A percentile compares a stretch with the other conserved stretches of the same genome.
Conservation (phyloP, 2,113 vertebrate genomes). For the Pollachius pollachius region DNA sequence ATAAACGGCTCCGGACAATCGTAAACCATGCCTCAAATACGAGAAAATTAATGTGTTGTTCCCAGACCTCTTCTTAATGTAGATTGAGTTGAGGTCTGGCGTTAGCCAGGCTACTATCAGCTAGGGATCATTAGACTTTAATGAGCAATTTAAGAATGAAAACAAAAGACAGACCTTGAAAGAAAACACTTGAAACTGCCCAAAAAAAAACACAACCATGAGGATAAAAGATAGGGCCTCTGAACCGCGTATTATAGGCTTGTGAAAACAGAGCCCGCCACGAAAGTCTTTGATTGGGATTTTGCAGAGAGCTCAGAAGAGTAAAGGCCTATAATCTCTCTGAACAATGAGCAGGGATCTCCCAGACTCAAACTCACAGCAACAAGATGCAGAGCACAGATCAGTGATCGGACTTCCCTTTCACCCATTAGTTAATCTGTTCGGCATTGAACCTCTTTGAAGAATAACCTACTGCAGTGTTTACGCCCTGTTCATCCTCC, state of each 20-base stretch:
- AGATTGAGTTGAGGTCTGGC: too few species aligned
- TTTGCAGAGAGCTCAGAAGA: not conserved
- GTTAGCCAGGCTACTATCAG: too few species aligned
- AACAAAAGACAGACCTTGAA: too few species aligned
- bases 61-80: too few species aligned
- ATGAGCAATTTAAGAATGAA: too few species aligned
- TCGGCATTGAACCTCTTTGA: not conserved
- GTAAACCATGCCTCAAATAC: too few species aligned
- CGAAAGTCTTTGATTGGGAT: not conserved
- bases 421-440: not conserved
- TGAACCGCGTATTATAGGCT: not conserved
- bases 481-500: not conserved
- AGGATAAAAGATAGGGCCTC: too few species aligned
- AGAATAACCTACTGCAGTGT: not conserved
- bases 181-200: too few species aligned
- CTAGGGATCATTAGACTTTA: too few species aligned
- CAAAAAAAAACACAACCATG: too few species aligned
- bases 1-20: too few species aligned
- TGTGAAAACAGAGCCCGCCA: not conserved
- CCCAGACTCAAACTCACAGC: not conserved
- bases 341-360: not conserved
- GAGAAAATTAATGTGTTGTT: too few species aligned
- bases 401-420: not conserved
- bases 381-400: not conserved
- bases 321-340: not conserved